These are phyloP conservation scores for Auanema sp. DNA, from an alignment of 2,888 invertebrate genomes.

Conservation along the genomic window DNA sequence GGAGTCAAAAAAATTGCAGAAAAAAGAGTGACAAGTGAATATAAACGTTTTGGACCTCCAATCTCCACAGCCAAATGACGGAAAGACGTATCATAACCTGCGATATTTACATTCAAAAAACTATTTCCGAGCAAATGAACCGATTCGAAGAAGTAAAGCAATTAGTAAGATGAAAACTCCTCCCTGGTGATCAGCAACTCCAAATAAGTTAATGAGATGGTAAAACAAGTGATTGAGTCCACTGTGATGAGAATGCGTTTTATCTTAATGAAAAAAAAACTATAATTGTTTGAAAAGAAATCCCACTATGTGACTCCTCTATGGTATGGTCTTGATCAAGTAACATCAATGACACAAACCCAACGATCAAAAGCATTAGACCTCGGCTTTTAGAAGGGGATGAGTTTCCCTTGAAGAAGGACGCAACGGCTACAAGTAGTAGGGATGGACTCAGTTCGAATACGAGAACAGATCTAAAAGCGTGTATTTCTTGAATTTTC, in stretches of 20 bases:
- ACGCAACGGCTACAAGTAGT: constrained; percentile 66
- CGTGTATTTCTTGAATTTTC: neutral
- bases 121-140: constrained; percentile 9
- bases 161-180: constrained; percentile 68
- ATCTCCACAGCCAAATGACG: constrained; percentile 66
- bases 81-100: constrained; percentile 65
- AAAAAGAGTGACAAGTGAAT: constrained; percentile 67
- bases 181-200: constrained; percentile 70
- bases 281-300: constrained; percentile 25
- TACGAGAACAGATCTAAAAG: constrained; percentile 65
- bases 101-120: neutral
- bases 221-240: constrained; percentile 68
- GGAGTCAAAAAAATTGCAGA: constrained; percentile 67
- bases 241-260: constrained; percentile 66
- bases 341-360: constrained; percentile 67
- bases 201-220: constrained; percentile 67
- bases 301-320: constrained; percentile 65
- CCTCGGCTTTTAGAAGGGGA: constrained; percentile 65
- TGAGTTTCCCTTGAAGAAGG: constrained; percentile 65
- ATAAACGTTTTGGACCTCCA: constrained; percentile 68
- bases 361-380: constrained; percentile 66
- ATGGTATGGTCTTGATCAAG: constrained; percentile 68
- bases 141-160: constrained; percentile 66
- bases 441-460: constrained; percentile 69
- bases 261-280: constrained; percentile 49